Conservation (phyloP, 2,888 invertebrate genomes). For the Clanis bilineata region DNA sequence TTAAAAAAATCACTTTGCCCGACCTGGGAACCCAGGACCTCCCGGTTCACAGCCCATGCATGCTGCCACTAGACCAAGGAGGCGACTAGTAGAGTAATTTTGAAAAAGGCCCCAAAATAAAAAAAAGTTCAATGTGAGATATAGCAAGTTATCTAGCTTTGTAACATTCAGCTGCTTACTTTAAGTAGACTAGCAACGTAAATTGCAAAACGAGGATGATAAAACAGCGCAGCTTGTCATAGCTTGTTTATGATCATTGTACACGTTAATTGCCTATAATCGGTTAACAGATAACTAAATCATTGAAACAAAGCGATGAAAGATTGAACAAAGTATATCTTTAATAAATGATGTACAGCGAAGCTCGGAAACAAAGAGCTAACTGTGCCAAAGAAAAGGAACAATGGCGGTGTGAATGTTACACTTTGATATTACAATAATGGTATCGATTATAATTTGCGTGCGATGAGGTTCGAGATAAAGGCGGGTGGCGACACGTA, state of each 20-base stretch:
- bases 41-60: too few relatives aligned
- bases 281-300: conserved; percentile 9
- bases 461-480: conserved; percentile 77
- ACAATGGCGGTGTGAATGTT: conserved; percentile 76
- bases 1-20: too few relatives aligned
- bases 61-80: too few relatives aligned
- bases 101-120: not conserved
- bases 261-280: conserved; percentile 3
- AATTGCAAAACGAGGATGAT: not conserved
- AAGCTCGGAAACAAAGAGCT: conserved; percentile 41
- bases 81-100: not conserved
- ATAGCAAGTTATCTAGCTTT: not conserved
- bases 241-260: conserved; percentile 10
- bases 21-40: too few relatives aligned
- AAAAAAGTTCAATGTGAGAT: not conserved
- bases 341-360: conserved; percentile 13
- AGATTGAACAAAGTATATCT: conserved; percentile 37
- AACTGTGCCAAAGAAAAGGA: conserved; percentile 57
- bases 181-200: not conserved
- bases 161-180: not conserved
- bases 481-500: conserved; percentile 72
- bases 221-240: not conserved
- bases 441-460: conserved; percentile 83
- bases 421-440: conserved; percentile 79
- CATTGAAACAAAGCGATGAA: conserved; percentile 43